These are phyloP conservation scores for Buceros bicornis DNA, from an alignment of 2,797 vertebrate genomes.

Conservation along the genomic window DNA sequence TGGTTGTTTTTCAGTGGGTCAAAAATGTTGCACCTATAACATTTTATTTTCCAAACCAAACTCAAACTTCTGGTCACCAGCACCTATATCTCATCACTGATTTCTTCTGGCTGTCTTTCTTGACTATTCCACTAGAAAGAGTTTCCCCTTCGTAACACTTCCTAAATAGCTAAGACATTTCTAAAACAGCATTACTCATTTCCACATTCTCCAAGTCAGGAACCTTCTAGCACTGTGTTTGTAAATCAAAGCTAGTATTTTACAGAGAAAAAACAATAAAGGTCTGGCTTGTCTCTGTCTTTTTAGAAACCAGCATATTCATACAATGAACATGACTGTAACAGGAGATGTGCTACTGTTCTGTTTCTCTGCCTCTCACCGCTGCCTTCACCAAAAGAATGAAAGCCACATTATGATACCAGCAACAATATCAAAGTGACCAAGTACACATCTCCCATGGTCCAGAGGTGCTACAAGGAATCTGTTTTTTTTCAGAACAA, in stretches of 20 bases:
- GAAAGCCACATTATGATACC: neutral
- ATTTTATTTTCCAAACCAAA: neutral
- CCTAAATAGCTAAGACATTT: neutral
- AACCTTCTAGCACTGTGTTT: neutral
- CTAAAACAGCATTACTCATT: neutral
- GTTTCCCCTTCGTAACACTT: neutral
- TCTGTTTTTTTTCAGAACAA: neutral
- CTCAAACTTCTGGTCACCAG: neutral
- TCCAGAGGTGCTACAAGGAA: neutral
- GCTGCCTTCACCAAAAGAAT: neutral
- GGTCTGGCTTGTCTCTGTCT: neutral
- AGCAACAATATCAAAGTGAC: neutral
- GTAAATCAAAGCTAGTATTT: neutral
- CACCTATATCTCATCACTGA: neutral
- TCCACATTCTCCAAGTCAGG: neutral
- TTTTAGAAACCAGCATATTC: neutral
- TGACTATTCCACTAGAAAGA: neutral
- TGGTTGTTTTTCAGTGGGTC: neutral
- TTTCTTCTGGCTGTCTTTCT: neutral
- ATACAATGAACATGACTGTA: neutral
- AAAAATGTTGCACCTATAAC: neutral
- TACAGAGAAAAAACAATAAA: neutral
- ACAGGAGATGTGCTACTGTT: neutral
- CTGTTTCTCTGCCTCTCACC: neutral
- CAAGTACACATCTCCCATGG: rapidly evolving